Base-by-base conservation (phyloP, 2,888 invertebrate genomes). In the Gisinianus flammeolus region DNA sequence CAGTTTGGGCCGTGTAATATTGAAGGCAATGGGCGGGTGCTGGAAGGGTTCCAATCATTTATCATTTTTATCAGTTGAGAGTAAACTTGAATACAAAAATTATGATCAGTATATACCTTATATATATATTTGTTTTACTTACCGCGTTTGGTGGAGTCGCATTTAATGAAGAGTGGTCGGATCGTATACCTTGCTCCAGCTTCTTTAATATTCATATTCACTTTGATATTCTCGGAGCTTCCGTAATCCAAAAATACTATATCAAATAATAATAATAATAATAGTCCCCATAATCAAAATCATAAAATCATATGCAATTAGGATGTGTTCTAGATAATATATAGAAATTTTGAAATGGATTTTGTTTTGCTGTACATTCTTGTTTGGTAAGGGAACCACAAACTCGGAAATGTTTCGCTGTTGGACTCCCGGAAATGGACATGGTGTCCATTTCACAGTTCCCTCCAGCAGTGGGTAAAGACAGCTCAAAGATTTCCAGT, bases 1-100 rank as follows among this genome's bases (percentile, higher is more conserved):
- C 33, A 0, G 31, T 31, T n/a, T 16, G 31, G 3, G 16, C 33
- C 24, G 6, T 30, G n/a, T 33, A 67, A n/a, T 67, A 67, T n/a
- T 67, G 67, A 8, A 67, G 67, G 8, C 67, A 67, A 33, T 67
- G 67, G 2, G 67, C 31, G n/a, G 67, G 67, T 6, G 24, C 67
- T 64, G 24, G 10, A 58, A 44, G 19, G 19, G 35, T 35, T 35
- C 12, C 35, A 35, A 35, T 8, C 5, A 35, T 35, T 12, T 12
- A 35, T 35, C 35, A 35, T 8, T 35, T 35, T 35, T 35, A 12
- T 35, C 35, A 12, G 35, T 35, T 44, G 44, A 44, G 8, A 16
- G 44, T 44, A 19, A 6, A 44, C 19, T 44, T n/a, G n/a, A n/a
- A n/a, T n/a, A n/a, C n/a, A n/a, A n/a, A n/a, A n/a, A n/a, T n/a